Evolutionary conservation across 2,113 vertebrate species (phyloP).

Genomic region (Lagopus muta): DNA sequence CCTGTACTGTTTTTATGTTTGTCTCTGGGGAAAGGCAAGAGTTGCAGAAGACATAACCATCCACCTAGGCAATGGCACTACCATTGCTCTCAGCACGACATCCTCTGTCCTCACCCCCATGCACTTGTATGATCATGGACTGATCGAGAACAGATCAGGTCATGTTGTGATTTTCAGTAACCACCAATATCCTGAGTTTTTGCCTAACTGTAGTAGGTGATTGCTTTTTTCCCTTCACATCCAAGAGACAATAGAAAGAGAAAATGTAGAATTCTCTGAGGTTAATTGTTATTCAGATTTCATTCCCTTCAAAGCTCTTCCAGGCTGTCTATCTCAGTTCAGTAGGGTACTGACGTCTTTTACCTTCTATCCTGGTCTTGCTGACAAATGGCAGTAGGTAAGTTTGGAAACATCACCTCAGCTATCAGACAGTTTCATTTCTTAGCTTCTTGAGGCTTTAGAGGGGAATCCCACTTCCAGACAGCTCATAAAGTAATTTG

Average conservation of each 20-base stretch:
- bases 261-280: background rate
- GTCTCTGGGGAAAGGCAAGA: background rate
- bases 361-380: background rate
- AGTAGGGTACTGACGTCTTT: background rate
- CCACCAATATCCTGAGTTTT: background rate
- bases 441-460: slow-evolving; percentile 37
- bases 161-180: background rate
- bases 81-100: background rate
- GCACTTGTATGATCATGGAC: background rate
- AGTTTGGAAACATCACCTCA: slow-evolving; percentile 32
- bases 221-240: background rate
- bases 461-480: slow-evolving; percentile 49
- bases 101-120: background rate
- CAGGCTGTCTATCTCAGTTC: background rate
- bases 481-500: slow-evolving; percentile 68
- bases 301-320: background rate
- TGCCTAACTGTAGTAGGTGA: background rate
- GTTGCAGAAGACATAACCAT: background rate
- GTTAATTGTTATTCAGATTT: background rate
- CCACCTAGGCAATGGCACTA: background rate
- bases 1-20: background rate
- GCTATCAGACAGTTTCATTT: slow-evolving; percentile 24
- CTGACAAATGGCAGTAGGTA: slow-evolving; percentile 30
- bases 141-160: background rate
- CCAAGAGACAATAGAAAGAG: background rate